Conservation (phyloP, 92 coral and sea anemone species). For the Blastomussa wellsi region DNA sequence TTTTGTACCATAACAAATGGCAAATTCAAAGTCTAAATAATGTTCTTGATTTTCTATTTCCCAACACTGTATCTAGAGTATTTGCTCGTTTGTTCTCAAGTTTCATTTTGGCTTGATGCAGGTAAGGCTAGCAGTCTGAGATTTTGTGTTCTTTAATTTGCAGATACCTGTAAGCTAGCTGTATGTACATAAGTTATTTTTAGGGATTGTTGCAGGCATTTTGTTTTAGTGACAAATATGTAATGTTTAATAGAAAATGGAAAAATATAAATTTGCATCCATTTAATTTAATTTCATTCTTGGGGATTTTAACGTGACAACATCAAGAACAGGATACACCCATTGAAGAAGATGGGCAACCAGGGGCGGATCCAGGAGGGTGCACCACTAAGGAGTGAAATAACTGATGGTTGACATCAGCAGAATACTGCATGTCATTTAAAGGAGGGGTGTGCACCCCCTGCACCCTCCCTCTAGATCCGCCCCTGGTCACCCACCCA, state of each 20-base stretch:
- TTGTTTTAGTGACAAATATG: not conserved
- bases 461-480: too few relatives aligned
- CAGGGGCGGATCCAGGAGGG: too few relatives aligned
- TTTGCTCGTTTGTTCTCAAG: constrained; percentile 84
- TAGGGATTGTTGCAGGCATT: not conserved
- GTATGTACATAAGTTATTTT: not conserved
- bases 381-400: too few relatives aligned
- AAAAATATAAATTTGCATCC: not conserved
- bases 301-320: not conserved
- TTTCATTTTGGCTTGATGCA: constrained; percentile 72
- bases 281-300: not conserved
- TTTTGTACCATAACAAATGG: not conserved
- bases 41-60: constrained; percentile 96
- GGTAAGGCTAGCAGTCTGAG: constrained; percentile 70
- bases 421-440: too few relatives aligned
- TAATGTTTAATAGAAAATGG: not conserved
- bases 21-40: constrained; percentile 68
- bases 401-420: too few relatives aligned
- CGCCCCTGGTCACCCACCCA: not conserved
- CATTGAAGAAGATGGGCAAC: too few relatives aligned
- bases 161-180: constrained; percentile 8
- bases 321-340: not conserved
- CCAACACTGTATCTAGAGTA: constrained; percentile 80
- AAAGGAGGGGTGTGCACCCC: too few relatives aligned
- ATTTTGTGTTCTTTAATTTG: constrained; percentile 24